phyloP scores from a whole-genome alignment of 2,888 invertebrate species.

The Sarcophaga variegata region DNA sequence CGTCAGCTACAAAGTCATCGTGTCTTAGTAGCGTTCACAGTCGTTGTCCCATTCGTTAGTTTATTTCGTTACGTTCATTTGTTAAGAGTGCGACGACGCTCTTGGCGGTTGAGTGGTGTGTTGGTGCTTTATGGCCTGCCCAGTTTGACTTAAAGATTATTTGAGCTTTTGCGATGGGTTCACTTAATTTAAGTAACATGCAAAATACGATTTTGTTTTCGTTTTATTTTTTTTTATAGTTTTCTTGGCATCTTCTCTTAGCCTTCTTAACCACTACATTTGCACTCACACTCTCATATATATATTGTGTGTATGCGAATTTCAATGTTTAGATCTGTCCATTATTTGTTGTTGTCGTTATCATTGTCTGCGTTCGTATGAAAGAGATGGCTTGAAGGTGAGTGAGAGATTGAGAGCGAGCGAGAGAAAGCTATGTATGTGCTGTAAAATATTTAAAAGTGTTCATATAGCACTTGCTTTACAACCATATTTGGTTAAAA shows the following conservation, averaged over 20 bases:
- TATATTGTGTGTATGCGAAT: neutral
- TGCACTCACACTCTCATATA: neutral
- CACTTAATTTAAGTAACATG: constrained; percentile 70
- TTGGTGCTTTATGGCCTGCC: constrained; percentile 66
- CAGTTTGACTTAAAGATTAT: constrained; percentile 70
- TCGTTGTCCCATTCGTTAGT: constrained; percentile 2
- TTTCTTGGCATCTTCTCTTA: neutral
- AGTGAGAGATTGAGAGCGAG: neutral
- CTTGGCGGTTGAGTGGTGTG: constrained; percentile 26
- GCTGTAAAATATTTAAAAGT: constrained; percentile 60
- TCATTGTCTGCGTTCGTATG: neutral
- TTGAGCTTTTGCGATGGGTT: constrained; percentile 69
- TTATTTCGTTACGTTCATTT: constrained; percentile 52
- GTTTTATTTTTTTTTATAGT: neutral
- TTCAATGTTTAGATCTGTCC: neutral
- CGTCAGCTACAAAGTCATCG: constrained; percentile 49
- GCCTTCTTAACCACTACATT: neutral
- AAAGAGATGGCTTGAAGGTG: no score
- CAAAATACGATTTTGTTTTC: constrained; percentile 58
- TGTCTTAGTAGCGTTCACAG: constrained; percentile 23
- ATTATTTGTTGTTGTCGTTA: neutral
- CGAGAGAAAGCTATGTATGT: constrained; percentile 5
- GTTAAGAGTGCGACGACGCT: constrained; percentile 13
- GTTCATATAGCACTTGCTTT: constrained; percentile 70
- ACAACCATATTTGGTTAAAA: constrained; percentile 80